These are phyloP conservation scores for Physeter macrocephalus DNA, from an alignment of 2,113 vertebrate species.

Conservation along the genomic window DNA sequence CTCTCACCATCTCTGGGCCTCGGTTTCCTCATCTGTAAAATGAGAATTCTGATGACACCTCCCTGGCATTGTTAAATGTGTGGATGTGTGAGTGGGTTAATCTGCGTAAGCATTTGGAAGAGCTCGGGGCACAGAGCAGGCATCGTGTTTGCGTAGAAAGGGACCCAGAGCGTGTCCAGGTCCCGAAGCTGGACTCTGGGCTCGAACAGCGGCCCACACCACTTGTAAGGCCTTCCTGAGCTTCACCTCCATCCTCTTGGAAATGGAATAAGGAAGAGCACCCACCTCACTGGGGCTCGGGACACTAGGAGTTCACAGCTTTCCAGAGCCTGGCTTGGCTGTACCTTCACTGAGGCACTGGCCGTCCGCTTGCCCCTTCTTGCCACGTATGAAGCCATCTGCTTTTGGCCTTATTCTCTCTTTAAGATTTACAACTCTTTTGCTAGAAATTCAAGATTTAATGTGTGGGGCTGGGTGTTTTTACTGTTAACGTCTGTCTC, in stretches of 20 bases:
- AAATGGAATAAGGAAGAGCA: not conserved
- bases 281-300: not conserved
- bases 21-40: not conserved
- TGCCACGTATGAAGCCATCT: not conserved
- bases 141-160: not conserved
- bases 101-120: not conserved
- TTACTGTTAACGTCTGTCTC: not conserved
- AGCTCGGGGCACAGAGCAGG: not conserved
- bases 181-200: not conserved
- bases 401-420: not conserved
- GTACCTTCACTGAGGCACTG: not conserved
- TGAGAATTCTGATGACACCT: too few relatives aligned
- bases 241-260: not conserved
- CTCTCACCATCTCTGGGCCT: not conserved
- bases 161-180: not conserved
- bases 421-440: not conserved
- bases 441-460: not conserved
- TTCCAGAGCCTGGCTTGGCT: too few relatives aligned
- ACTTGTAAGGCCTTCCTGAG: fast-evolving
- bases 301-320: not conserved
- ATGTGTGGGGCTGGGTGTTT: too few relatives aligned
- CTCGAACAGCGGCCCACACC: fast-evolving
- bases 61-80: too few relatives aligned
- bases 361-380: not conserved
- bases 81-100: too few relatives aligned